Base-by-base conservation (phyloP, 2,888 invertebrate species). In the Agelastica alni region DNA sequence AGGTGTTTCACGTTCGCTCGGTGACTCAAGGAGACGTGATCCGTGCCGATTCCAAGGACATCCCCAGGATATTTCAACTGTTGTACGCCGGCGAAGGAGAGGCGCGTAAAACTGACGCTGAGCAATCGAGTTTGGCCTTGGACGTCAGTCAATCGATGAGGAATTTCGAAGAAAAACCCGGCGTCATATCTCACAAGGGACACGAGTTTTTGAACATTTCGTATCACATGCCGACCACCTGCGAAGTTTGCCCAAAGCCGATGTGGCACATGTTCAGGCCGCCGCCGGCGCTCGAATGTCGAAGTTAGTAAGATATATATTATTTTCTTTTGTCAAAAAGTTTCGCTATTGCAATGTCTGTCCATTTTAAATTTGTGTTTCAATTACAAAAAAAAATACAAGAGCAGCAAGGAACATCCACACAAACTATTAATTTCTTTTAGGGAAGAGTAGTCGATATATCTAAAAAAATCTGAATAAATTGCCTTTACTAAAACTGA, bases 11-110 rank as follows among this genome's bases (percentile, higher is more conserved):
- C 81, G 98, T 98, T 66, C 88, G 98, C 63, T 92, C 95, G 58
- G 98, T 99, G 65, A 97, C 98, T 60, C 97, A 97, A 79, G 97
- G 97, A 70, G 99, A 99, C 83, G 97, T 98, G 70, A 96, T 98
- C 77, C 88, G 97, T 75, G 98, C 96, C 51, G 96, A 97, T 83
- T 93, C 96, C 78, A 95, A 94, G 86, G 96, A 98, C 83, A 96
- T 99, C 79, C 98, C 98, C 70, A 89, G 96, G 78, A 99, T 99
- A 80, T 98, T 99, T 81, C 86, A 96, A 83, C 83, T 98, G 72
- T 80, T 98, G 70, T 98, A 98, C 79, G 96, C 97, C 62, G 96
- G 96, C 59, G 96, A 97, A 81, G 96, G 96, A 47, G 96, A 96
- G 78, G 91, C 91, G 61, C 81, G 91, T 58, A 84, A 91, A 58